Evolutionary conservation across 2,113 vertebrate genomes (phyloP), one percentile per base, ranked within the genome.

Genomic region (Chaenogobius annularis): DNA sequence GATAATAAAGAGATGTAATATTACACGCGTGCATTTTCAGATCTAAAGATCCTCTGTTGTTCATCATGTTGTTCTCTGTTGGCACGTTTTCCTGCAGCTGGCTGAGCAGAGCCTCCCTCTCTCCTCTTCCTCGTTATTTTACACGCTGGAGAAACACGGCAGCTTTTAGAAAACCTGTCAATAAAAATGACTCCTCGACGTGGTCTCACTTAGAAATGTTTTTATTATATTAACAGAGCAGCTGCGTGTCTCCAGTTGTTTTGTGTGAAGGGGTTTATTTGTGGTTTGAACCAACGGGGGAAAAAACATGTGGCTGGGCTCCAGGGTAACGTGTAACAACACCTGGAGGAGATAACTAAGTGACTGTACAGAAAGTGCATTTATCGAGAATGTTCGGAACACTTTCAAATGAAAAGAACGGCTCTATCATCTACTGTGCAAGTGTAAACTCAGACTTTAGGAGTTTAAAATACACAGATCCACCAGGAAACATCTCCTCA

Each of bases 141-240:
- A n/a, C 68, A 63, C 68, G 67, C 47, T 65, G 71, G 58, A 54
- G 65, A n/a, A n/a, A 68, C 69, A 55, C 47, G 56, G 64, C 61
- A 14, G 35, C 54, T 81, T 77, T 71, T 69, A 69, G 72, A 82
- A n/a, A 76, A 79, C 72, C 67, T 84, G 87, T 89, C 87, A 83
- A 79, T 87, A 87, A 68, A 17, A 48, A 79, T 83, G 72, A 72
- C 22, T 40, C 10, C 52, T 75, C 72, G 74, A 78, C 65, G 71
- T 56, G 71, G 68, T 70, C 66, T 20, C 23, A 59, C 56, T 78
- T 78, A 17, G 19, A 23, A 50, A 69, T 58, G 10, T 58, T 26
- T 55, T 40, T 71, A 63, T 23, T 55, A 73, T 84, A 75, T 84
- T 66, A 89, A 79, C 75, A 71, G 70, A 50, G 75, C 76, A 69